Conservation (phyloP, 2,113 vertebrate species). For the Sphaerodactylus townsendi region DNA sequence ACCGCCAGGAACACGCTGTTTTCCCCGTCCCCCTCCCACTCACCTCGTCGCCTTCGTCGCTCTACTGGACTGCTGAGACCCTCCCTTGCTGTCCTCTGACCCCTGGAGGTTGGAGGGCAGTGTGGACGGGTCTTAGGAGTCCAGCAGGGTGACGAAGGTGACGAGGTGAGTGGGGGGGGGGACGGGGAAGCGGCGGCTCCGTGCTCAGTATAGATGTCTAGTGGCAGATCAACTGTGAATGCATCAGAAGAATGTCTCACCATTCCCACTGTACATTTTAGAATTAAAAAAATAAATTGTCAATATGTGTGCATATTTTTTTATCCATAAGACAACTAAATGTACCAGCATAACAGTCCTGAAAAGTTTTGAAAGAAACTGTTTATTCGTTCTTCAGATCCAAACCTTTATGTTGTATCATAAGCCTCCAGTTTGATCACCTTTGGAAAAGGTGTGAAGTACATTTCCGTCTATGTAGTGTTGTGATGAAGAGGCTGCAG, state of each 20-base stretch:
- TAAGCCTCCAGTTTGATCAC: not conserved
- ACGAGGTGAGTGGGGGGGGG: too few species aligned
- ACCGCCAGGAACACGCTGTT: too few species aligned
- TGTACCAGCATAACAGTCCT: not conserved
- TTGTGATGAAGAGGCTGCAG: conserved; percentile 35
- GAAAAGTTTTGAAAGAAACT: not conserved
- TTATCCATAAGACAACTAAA: not conserved
- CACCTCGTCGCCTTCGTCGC: too few species aligned
- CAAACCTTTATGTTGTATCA: not conserved
- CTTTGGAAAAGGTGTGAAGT: not conserved
- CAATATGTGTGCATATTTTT: not conserved
- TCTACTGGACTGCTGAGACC: too few species aligned
- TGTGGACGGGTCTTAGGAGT: too few species aligned
- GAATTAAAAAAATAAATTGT: not conserved
- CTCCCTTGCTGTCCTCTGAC: too few species aligned
- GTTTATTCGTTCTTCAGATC: not conserved
- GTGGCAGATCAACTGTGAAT: not conserved
- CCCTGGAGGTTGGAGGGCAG: too few species aligned
- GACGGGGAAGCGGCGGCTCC: too few species aligned
- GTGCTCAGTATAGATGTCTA: not conserved
- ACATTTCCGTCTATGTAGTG: not conserved
- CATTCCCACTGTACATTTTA: not conserved
- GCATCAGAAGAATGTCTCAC: not conserved
- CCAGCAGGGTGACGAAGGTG: too few species aligned
- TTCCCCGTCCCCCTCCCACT: too few species aligned